These are phyloP conservation scores for Talpa occidentalis DNA, from an alignment of 2,113 vertebrate species.

Conservation along the genomic window DNA sequence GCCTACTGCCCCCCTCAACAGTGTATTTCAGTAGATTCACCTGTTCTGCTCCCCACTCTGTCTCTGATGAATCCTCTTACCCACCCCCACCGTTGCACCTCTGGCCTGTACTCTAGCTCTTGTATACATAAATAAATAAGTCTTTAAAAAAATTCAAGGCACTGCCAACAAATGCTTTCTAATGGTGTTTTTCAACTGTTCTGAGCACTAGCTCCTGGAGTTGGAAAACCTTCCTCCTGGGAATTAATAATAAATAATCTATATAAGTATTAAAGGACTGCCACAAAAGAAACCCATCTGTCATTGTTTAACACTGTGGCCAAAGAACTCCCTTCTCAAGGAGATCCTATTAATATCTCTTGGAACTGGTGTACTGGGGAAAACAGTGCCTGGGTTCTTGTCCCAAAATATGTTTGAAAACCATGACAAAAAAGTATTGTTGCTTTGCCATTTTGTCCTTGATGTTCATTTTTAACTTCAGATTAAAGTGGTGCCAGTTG, in stretches of 20 bases:
- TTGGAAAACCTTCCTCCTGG: not conserved
- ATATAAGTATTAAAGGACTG: not conserved
- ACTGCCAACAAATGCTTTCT: not conserved
- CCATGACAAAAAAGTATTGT: not conserved
- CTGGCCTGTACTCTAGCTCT: too few relatives aligned
- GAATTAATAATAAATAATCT: not conserved
- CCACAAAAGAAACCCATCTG: constrained; percentile 20
- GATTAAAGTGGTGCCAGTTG: constrained; percentile 53
- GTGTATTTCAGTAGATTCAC: too few relatives aligned
- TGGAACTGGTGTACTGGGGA: not conserved
- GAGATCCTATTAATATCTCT: constrained; percentile 22
- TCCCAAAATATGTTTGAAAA: constrained; percentile 39
- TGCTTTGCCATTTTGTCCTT: constrained; percentile 36
- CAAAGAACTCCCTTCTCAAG: constrained; percentile 3
- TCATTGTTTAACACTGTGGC: not conserved
- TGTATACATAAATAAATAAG: too few relatives aligned
- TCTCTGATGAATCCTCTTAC: too few relatives aligned
- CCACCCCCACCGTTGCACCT: too few relatives aligned
- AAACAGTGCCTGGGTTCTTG: constrained; percentile 17
- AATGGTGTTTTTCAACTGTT: not conserved
- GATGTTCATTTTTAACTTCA: constrained; percentile 58
- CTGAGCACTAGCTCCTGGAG: not conserved
- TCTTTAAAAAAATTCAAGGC: constrained; percentile 1
- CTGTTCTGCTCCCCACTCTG: too few relatives aligned
- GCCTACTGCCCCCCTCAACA: too few relatives aligned